Evolutionary conservation across 2,888 invertebrate species (phyloP).

Genomic region (Nomada fucata): DNA sequence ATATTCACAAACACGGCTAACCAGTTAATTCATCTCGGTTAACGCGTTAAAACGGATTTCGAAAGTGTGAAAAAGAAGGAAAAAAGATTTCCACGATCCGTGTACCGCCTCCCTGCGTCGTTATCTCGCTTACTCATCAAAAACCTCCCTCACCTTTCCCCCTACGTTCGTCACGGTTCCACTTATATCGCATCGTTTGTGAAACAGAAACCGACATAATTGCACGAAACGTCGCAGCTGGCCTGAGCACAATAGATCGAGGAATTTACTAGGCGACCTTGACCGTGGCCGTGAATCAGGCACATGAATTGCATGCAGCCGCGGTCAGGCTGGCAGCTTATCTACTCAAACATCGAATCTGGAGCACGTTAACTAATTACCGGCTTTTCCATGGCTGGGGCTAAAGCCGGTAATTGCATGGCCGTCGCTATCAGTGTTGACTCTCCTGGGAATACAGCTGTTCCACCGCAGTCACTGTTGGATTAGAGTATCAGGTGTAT

Average conservation of each 20-base stretch:
- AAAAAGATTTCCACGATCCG: too few species aligned
- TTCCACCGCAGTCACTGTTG: constrained; percentile 39
- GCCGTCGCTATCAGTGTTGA: constrained; percentile 69
- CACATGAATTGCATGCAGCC: constrained; percentile 59
- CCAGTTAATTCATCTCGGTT: too few species aligned
- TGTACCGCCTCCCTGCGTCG: too few species aligned
- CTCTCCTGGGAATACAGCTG: constrained; percentile 69
- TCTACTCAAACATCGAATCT: constrained; percentile 74
- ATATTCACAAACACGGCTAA: too few species aligned
- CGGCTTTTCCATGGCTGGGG: constrained; percentile 71
- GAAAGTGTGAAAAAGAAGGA: too few species aligned
- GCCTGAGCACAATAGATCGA: background rate
- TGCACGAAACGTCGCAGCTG: constrained; percentile 7
- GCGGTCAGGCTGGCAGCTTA: constrained; percentile 69
- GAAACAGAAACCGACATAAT: constrained; percentile 4
- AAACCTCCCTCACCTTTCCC: background rate
- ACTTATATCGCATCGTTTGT: background rate
- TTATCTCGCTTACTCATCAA: background rate
- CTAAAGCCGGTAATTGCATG: constrained; percentile 68
- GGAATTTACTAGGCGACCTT: constrained; percentile 55
- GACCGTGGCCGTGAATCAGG: constrained; percentile 70
- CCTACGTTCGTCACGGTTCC: background rate
- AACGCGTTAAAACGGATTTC: too few species aligned
- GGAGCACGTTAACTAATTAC: constrained; percentile 75
- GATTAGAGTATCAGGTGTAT: constrained; percentile 52